phyloP scores from a whole-genome alignment of 1,140 invertebrate genomes.

The Musca vetustissima region DNA sequence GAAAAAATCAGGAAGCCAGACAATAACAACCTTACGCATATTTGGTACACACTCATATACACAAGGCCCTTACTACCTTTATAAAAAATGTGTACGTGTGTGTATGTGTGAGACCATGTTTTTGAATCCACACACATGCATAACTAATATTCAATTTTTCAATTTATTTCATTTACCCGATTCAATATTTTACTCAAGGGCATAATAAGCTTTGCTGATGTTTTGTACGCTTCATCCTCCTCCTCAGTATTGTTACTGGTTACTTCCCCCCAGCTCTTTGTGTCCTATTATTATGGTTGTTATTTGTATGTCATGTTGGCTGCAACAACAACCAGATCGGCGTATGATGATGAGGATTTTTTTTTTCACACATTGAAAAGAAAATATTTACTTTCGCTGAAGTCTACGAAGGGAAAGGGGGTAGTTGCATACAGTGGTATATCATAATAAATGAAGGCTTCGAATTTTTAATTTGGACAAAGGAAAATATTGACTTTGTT shows the following conservation, averaged over 20 bases:
- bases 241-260: background rate
- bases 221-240: constrained; percentile 9
- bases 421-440: too few relatives aligned
- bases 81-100: background rate
- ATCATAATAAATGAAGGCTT: too few relatives aligned
- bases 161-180: constrained; percentile 23
- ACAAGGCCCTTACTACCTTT: too few relatives aligned
- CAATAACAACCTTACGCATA: constrained; percentile 15
- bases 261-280: background rate
- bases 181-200: constrained; percentile 28
- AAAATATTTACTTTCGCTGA: constrained; percentile 2
- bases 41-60: background rate
- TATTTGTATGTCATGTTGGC: background rate
- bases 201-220: constrained; percentile 17
- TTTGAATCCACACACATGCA: background rate
- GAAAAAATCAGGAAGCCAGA: constrained; percentile 24
- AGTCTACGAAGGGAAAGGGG: too few relatives aligned
- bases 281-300: background rate
- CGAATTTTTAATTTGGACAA: too few relatives aligned
- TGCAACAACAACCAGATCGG: background rate
- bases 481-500: too few relatives aligned
- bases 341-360: constrained; percentile 1
- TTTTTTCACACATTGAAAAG: constrained; percentile 15
- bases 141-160: constrained; percentile 17
- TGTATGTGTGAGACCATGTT: background rate